These are phyloP conservation scores for Lasioglossum baleicum DNA, from an alignment of 1,140 invertebrate species.

Conservation along the genomic window DNA sequence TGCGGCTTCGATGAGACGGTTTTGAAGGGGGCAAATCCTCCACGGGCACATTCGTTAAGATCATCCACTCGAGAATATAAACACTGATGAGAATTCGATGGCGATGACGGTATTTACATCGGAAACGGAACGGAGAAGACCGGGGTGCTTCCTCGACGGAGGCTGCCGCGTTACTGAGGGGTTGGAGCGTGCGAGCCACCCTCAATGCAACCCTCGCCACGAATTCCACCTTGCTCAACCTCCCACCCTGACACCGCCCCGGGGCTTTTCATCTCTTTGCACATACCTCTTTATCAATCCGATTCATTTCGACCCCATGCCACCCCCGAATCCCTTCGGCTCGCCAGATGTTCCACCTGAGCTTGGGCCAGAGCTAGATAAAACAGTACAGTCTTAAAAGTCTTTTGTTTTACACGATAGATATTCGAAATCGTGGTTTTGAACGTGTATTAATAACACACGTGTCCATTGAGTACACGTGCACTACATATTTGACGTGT, in stretches of 20 bases:
- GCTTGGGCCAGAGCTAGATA: too few species aligned
- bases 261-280: conserved; percentile 32
- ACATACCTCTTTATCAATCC: conserved; percentile 43
- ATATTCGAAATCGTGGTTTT: too few species aligned
- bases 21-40: neutral
- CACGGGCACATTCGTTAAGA: too few species aligned
- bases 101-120: conserved; percentile 20
- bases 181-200: conserved; percentile 53
- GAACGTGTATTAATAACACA: too few species aligned
- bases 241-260: neutral
- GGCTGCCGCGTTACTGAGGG: conserved; percentile 71
- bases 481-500: too few species aligned
- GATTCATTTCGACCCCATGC: neutral
- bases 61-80: too few species aligned
- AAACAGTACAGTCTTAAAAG: too few species aligned
- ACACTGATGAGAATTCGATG: neutral
- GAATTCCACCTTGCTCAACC: conserved; percentile 20
- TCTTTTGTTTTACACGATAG: too few species aligned
- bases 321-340: neutral
- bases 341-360: neutral
- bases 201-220: conserved; percentile 34
- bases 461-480: too few species aligned
- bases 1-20: neutral
- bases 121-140: neutral
- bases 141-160: conserved; percentile 52